Conservation (phyloP, 2,888 invertebrate species). For the Teleiodes luculella region DNA sequence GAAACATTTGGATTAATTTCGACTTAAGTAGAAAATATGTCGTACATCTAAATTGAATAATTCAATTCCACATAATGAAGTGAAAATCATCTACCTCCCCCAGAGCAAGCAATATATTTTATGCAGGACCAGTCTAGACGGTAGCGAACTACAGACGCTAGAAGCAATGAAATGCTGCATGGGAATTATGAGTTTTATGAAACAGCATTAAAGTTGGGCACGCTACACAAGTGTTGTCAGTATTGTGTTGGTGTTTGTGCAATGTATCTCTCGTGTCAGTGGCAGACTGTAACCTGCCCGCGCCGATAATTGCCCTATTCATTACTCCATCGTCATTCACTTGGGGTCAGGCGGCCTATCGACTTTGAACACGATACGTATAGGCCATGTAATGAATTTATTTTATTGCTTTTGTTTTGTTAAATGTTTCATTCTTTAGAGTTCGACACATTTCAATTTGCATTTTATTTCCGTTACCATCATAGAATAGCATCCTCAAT, state of each 20-base stretch:
- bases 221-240: too few relatives aligned
- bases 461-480: slow-evolving; percentile 4
- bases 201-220: slow-evolving; percentile 4
- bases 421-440: neutral
- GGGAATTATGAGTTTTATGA: slow-evolving; percentile 8
- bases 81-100: neutral
- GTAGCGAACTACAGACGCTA: neutral
- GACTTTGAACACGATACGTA: neutral
- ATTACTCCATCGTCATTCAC: slow-evolving; percentile 14
- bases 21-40: too few relatives aligned
- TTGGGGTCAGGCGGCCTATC: slow-evolving; percentile 1
- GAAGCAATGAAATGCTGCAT: slow-evolving; percentile 4
- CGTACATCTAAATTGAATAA: too few relatives aligned
- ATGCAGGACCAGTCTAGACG: slow-evolving; percentile 15
- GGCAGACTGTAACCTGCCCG: slow-evolving; percentile 11
- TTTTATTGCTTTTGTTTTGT: neutral
- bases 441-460: slow-evolving; percentile 5
- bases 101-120: slow-evolving; percentile 9
- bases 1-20: too few relatives aligned
- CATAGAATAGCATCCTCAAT: slow-evolving; percentile 12
- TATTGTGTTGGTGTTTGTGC: neutral
- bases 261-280: slow-evolving; percentile 11
- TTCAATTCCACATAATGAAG: too few relatives aligned
- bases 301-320: slow-evolving; percentile 16
- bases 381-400: slow-evolving; percentile 5